Conservation (phyloP, 2,113 vertebrate species). For the Taxidea taxus region DNA sequence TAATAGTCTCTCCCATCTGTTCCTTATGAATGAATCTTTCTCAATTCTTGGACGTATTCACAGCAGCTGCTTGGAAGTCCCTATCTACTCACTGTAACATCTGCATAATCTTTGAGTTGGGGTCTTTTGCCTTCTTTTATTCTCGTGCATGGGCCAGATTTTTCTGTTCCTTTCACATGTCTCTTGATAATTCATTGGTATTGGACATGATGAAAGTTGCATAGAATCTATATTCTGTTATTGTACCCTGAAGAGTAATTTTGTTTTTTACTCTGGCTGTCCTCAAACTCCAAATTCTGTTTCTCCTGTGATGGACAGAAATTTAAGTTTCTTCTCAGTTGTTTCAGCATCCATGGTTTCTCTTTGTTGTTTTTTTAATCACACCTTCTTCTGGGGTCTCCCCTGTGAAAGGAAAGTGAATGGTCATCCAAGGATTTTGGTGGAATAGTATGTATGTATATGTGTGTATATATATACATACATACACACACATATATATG, state of each 20-base stretch:
- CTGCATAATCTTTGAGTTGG: background rate
- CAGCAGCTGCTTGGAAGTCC: background rate
- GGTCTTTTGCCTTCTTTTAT: background rate
- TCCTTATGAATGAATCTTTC: background rate
- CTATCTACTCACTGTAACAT: background rate
- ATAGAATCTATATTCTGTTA: background rate
- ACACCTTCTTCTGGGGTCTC: background rate
- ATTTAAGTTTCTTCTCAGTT: background rate
- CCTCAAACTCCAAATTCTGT: background rate
- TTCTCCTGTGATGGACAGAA: background rate
- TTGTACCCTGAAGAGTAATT: background rate
- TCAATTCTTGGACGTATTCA: background rate
- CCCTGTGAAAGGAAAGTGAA: background rate
- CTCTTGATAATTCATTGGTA: background rate
- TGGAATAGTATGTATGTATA: too few relatives aligned
- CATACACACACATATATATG: rapidly evolving
- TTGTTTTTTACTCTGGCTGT: background rate
- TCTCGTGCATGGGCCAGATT: background rate
- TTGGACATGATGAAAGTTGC: background rate
- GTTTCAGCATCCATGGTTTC: background rate
- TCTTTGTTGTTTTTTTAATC: background rate
- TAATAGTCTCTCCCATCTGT: background rate
- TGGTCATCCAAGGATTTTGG: background rate
- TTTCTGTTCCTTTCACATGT: background rate
- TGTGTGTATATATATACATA: too few relatives aligned